phyloP scores from a whole-genome alignment of 2,113 vertebrate genomes.

The Scomber scombrus region DNA sequence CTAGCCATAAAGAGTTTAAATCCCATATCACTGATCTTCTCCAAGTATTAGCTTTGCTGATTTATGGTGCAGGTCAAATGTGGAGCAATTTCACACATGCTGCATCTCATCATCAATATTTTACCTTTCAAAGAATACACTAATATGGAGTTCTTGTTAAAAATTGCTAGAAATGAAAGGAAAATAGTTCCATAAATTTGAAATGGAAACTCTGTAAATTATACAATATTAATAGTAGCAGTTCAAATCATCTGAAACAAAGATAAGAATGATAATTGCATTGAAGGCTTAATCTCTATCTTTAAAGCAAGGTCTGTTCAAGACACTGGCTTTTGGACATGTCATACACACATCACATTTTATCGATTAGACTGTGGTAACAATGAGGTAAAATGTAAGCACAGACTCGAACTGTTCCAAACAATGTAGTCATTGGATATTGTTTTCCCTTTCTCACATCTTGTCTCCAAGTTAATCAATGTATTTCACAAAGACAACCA shows the following conservation, averaged over 20 bases:
- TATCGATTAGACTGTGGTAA: constrained; percentile 66
- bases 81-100: constrained; percentile 65
- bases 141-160: constrained; percentile 1
- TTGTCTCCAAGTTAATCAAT: constrained; percentile 43
- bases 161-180: background rate
- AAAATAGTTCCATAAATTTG: constrained; percentile 10
- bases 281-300: constrained; percentile 25
- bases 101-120: constrained; percentile 54
- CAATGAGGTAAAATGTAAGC: constrained; percentile 68
- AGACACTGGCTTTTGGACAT: constrained; percentile 50
- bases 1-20: constrained; percentile 53
- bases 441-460: constrained; percentile 51
- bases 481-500: constrained; percentile 22
- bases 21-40: constrained; percentile 53
- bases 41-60: constrained; percentile 59
- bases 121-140: constrained; percentile 46
- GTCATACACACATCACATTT: constrained; percentile 57
- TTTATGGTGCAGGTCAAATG: constrained; percentile 55
- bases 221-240: background rate
- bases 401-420: constrained; percentile 52
- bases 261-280: background rate
- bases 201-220: constrained; percentile 5
- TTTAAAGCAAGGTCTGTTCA: constrained; percentile 28
- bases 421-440: constrained; percentile 46
- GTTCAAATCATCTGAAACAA: constrained; percentile 33